Percentiles rank a stretch among this genome's conserved stretches.
Conservation (phyloP, 2,113 vertebrate genomes). For the Sinocyclocheilus rhinocerous region DNA sequence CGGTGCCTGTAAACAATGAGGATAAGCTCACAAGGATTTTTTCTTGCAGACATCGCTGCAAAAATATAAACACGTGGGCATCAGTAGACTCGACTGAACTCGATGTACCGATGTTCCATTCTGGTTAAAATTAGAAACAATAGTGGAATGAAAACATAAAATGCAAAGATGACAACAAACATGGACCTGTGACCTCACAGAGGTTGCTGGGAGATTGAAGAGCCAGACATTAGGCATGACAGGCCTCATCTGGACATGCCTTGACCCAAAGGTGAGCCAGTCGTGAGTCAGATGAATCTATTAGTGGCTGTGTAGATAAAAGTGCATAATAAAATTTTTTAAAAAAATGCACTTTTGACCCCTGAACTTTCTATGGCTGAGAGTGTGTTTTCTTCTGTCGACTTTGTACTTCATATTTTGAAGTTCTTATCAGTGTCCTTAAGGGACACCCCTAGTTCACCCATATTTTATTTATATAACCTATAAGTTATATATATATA, state of each 20-base stretch:
- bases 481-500: too few relatives aligned
- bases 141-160: background rate
- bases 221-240: conserved; percentile 22
- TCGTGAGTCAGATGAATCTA: conserved; percentile 37
- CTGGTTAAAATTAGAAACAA: background rate
- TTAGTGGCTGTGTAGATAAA: background rate
- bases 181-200: conserved; percentile 18
- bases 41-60: background rate
- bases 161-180: conserved; percentile 12
- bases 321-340: background rate
- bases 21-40: background rate
- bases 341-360: conserved; percentile 35
- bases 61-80: conserved; percentile 5
- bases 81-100: background rate
- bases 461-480: too few relatives aligned
- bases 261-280: conserved; percentile 29
- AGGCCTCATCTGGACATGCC: conserved; percentile 3
- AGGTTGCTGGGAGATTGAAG: conserved; percentile 19
- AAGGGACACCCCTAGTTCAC: background rate
- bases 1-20: background rate
- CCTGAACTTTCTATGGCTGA: background rate
- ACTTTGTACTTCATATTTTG: background rate
- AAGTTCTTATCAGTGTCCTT: background rate
- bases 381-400: background rate
- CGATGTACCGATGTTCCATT: background rate